phyloP scores from a whole-genome alignment of 2,113 vertebrate species.

The Chamaetylas fuelleborni region DNA sequence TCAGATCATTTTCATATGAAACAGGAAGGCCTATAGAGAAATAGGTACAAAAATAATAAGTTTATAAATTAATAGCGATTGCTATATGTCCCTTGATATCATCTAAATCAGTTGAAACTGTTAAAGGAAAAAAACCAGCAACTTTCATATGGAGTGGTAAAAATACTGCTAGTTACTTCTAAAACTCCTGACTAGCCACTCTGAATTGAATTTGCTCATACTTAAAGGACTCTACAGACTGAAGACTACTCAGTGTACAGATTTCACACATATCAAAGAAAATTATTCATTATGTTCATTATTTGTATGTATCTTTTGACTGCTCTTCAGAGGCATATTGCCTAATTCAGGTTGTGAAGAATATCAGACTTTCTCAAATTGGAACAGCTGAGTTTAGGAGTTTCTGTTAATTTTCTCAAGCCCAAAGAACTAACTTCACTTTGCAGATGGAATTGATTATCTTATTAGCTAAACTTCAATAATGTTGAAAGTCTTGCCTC shows the following conservation, averaged over 20 bases:
- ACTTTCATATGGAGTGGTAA: not conserved
- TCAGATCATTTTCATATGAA: not conserved
- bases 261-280: not conserved
- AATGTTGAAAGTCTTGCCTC: slow-evolving; percentile 63
- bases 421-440: slow-evolving; percentile 54
- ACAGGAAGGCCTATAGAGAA: not conserved
- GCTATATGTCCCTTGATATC: slow-evolving; percentile 30
- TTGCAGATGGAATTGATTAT: slow-evolving; percentile 65
- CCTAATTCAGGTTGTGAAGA: not conserved
- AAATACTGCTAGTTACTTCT: not conserved
- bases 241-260: not conserved
- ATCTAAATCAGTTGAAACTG: slow-evolving; percentile 18
- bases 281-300: not conserved
- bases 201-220: not conserved
- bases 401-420: slow-evolving; percentile 59
- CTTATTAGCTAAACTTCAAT: slow-evolving; percentile 69
- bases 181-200: not conserved
- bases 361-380: slow-evolving; percentile 21
- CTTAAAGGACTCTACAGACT: not conserved
- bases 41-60: not conserved
- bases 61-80: slow-evolving; percentile 24
- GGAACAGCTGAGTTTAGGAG: slow-evolving; percentile 42
- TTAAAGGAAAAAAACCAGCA: not conserved
- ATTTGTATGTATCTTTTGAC: slow-evolving; percentile 12
- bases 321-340: slow-evolving; percentile 15